Conservation (phyloP, 2,888 invertebrate species). For the Chymomyza procnemis region DNA sequence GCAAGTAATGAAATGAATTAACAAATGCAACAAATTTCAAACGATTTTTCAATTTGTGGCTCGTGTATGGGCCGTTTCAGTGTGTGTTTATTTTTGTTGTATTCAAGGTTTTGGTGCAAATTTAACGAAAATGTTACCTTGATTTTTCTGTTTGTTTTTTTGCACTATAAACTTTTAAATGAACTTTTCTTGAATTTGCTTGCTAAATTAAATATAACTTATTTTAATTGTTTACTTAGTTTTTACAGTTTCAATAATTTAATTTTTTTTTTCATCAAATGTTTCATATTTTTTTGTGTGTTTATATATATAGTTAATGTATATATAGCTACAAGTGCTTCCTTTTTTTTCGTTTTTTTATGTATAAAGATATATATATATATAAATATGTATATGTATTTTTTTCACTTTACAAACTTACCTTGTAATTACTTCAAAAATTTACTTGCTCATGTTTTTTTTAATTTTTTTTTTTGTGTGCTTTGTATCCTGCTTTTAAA, state of each 20-base stretch:
- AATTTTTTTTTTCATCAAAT: slow-evolving; percentile 15
- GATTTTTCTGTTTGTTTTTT: slow-evolving; percentile 5
- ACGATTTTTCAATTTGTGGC: no score
- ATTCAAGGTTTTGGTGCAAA: neutral
- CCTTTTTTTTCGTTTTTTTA: slow-evolving; percentile 28
- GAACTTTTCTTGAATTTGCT: slow-evolving; percentile 56
- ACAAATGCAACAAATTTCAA: no score
- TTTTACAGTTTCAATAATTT: slow-evolving; percentile 63
- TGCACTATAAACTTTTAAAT: slow-evolving; percentile 30
- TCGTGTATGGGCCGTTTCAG: neutral
- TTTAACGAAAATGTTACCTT: neutral
- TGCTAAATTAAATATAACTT: slow-evolving; percentile 65
- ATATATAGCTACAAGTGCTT: slow-evolving; percentile 26
- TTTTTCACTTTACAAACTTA: slow-evolving; percentile 22
- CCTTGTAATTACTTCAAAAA: neutral
- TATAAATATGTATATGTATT: slow-evolving; percentile 39
- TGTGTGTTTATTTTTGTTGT: neutral
- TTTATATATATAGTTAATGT: slow-evolving; percentile 35
- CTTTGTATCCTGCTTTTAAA: neutral
- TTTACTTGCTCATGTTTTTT: slow-evolving; percentile 11
- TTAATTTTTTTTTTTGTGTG: slow-evolving; percentile 14
- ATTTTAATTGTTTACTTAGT: slow-evolving; percentile 72
- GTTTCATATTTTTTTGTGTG: slow-evolving; percentile 49
- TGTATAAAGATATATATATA: slow-evolving; percentile 31
- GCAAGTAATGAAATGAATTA: no score